Conservation (phyloP, 2,113 vertebrate species). For the Upupa epops region DNA sequence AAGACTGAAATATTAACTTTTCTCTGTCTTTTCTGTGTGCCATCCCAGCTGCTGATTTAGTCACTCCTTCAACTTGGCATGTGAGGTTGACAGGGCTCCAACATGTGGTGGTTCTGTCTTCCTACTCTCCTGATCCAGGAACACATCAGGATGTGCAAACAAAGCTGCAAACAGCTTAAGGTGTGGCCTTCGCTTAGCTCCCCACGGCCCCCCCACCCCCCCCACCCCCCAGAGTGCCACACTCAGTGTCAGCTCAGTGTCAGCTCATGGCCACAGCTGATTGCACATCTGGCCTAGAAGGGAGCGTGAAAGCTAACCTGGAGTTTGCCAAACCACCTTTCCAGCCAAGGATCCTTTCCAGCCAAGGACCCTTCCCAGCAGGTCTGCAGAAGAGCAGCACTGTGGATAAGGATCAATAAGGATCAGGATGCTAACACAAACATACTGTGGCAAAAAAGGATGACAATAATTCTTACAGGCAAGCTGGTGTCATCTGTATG, state of each 20-base stretch:
- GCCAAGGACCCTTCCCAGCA: neutral
- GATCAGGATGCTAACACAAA: neutral
- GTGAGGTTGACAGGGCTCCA: neutral
- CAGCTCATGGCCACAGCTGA: neutral
- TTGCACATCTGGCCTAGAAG: neutral
- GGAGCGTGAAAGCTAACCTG: neutral
- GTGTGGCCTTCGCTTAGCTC: neutral
- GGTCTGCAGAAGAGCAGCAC: neutral
- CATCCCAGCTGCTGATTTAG: neutral
- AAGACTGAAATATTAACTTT: neutral
- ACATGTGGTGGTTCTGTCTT: accelerated
- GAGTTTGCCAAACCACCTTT: neutral
- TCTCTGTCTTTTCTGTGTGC: neutral
- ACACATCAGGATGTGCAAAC: accelerated
- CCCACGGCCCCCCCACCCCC: no score
- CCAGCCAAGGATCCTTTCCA: neutral
- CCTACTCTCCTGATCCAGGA: neutral
- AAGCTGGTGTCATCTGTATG: neutral
- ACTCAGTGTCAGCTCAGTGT: neutral
- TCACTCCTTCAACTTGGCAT: neutral
- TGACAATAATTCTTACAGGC: neutral
- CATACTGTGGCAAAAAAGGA: neutral
- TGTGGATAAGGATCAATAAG: neutral
- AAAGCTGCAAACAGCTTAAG: neutral
- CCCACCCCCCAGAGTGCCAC: no score